Evolutionary conservation across 1,140 invertebrate genomes (phyloP).

Genomic region (Maconellicoccus hirsutus): DNA sequence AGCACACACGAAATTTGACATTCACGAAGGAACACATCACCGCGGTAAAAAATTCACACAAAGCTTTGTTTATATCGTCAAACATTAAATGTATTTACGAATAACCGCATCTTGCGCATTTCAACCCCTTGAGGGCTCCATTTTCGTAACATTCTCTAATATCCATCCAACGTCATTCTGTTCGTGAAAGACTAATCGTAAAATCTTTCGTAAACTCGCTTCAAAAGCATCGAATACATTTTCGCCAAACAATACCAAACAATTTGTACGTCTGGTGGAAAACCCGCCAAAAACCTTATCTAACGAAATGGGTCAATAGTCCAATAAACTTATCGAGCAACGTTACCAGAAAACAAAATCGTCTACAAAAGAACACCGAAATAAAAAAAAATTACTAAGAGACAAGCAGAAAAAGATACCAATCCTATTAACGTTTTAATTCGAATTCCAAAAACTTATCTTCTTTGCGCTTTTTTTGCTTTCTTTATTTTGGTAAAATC

Average conservation of each 20-base stretch:
- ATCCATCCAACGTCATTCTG: not conserved
- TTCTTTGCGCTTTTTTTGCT: not conserved
- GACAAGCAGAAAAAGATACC: not conserved
- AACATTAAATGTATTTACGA: not conserved
- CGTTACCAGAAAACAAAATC: not conserved
- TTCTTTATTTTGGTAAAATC: not conserved
- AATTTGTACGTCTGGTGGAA: not conserved
- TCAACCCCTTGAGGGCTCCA: not conserved
- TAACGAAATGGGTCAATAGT: not conserved
- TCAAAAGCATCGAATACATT: not conserved
- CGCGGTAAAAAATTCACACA: too few species aligned
- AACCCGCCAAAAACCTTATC: not conserved
- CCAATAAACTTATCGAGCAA: not conserved
- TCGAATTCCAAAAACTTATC: not conserved
- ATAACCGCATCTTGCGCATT: not conserved
- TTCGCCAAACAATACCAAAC: not conserved
- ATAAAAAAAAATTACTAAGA: not conserved
- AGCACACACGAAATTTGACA: not conserved
- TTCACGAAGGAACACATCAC: not conserved
- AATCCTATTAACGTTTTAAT: constrained; percentile 9
- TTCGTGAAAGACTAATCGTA: not conserved
- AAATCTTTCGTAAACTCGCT: not conserved
- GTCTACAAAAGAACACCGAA: not conserved
- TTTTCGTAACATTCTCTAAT: not conserved
- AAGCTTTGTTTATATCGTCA: not conserved